Conservation (phyloP, 1,140 invertebrate species). For the Leptopilina boulardi region DNA sequence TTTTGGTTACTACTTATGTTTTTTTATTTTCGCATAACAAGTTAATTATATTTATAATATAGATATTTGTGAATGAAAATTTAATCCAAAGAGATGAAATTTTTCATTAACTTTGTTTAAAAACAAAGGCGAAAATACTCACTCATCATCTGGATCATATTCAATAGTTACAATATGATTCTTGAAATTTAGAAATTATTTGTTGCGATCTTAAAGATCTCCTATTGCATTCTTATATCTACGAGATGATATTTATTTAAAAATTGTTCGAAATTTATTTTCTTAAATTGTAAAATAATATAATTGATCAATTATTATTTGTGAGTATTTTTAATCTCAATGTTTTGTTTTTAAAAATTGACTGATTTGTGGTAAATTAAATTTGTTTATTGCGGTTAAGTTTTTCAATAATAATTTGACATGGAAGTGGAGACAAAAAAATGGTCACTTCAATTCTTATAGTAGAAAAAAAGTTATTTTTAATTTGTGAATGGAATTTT, state of each 20-base stretch:
- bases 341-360: not conserved
- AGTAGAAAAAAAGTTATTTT: too few species aligned
- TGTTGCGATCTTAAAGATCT: conserved; percentile 5
- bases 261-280: not conserved
- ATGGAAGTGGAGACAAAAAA: too few species aligned
- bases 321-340: conserved; percentile 10
- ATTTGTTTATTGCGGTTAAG: conserved; percentile 1
- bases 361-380: not conserved
- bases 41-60: not conserved
- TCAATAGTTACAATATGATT: too few species aligned
- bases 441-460: too few species aligned
- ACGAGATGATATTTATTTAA: too few species aligned
- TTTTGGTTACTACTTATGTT: too few species aligned
- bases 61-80: not conserved
- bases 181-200: not conserved
- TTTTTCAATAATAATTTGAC: not conserved
- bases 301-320: not conserved
- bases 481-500: too few species aligned
- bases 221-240: too few species aligned
- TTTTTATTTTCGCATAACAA: too few species aligned
- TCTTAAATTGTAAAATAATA: not conserved
- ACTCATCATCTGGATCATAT: not conserved
- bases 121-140: conserved; percentile 6
- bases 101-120: not conserved
- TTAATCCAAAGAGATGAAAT: not conserved